Percentiles rank a stretch among this genome's conserved stretches.
Evolutionary conservation across 2,797 vertebrate species (phyloP).

Genomic region (Coregonus sp.): DNA sequence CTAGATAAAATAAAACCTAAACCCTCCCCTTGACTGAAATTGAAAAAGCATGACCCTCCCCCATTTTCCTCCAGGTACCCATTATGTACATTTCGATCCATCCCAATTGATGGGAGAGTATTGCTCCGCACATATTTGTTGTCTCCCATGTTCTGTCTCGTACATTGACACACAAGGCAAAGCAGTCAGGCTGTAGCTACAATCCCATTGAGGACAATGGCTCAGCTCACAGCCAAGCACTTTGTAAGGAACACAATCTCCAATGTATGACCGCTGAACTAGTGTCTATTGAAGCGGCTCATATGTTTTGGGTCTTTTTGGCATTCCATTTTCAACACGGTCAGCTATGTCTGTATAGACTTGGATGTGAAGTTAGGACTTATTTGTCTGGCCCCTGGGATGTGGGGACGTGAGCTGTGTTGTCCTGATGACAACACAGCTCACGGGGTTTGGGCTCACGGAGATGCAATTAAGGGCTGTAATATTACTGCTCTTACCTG

Average conservation of each 20-base stretch:
- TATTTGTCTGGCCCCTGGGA: neutral
- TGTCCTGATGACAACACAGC: neutral
- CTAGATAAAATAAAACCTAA: too few relatives aligned
- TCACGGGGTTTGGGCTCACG: neutral
- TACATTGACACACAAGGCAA: neutral
- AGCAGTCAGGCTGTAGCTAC: neutral
- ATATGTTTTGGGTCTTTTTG: too few relatives aligned
- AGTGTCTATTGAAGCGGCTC: neutral
- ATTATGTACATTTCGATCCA: too few relatives aligned
- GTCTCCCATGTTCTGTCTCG: neutral
- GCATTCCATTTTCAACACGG: too few relatives aligned
- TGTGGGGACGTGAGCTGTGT: neutral
- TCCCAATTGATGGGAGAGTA: neutral
- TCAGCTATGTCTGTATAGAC: too few relatives aligned
- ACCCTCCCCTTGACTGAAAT: too few relatives aligned
- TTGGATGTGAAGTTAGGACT: slow-evolving; percentile 1
- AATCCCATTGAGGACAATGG: neutral
- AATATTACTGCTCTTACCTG: neutral
- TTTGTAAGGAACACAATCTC: neutral
- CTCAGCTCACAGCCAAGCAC: neutral
- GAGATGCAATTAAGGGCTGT: neutral
- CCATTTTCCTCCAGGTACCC: too few relatives aligned
- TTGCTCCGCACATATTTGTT: neutral
- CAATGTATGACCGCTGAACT: neutral
- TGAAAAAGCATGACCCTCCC: too few relatives aligned